These are phyloP conservation scores for Sycophila texana DNA, from an alignment of 2,888 invertebrate species.

Conservation along the genomic window DNA sequence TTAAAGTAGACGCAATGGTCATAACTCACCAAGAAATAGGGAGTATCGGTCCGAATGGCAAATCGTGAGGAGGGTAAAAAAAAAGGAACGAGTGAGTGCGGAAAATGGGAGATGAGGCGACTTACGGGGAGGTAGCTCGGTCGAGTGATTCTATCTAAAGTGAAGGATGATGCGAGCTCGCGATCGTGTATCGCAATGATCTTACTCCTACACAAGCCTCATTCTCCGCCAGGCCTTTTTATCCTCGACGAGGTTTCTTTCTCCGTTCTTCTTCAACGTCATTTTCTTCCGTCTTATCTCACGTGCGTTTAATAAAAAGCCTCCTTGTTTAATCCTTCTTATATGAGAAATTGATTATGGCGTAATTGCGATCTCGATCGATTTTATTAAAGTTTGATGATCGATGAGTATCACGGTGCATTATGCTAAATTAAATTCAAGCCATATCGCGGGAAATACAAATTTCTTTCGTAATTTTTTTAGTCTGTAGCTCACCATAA, in stretches of 20 bases:
- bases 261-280: background rate
- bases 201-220: constrained; percentile 68
- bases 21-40: background rate
- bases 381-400: too few species aligned
- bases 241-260: background rate
- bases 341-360: background rate
- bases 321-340: background rate
- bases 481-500: too few species aligned
- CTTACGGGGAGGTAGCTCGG: constrained; percentile 22
- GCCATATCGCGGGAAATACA: background rate
- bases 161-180: constrained; percentile 71
- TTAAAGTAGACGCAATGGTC: too few species aligned
- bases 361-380: background rate
- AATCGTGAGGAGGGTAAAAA: constrained; percentile 15
- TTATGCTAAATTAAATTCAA: background rate
- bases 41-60: constrained; percentile 35
- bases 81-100: constrained; percentile 11
- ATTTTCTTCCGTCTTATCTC: constrained; percentile 1
- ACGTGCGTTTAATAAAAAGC: background rate
- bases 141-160: constrained; percentile 69
- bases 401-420: too few species aligned
- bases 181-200: constrained; percentile 72
- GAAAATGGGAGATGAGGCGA: constrained; percentile 9
- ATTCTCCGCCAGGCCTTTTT: constrained; percentile 34
- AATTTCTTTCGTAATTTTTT: background rate